Evolutionary conservation across 2,797 vertebrate species (phyloP), one percentile per base, ranked within the genome.

Genomic region (Aplochiton taeniatus): DNA sequence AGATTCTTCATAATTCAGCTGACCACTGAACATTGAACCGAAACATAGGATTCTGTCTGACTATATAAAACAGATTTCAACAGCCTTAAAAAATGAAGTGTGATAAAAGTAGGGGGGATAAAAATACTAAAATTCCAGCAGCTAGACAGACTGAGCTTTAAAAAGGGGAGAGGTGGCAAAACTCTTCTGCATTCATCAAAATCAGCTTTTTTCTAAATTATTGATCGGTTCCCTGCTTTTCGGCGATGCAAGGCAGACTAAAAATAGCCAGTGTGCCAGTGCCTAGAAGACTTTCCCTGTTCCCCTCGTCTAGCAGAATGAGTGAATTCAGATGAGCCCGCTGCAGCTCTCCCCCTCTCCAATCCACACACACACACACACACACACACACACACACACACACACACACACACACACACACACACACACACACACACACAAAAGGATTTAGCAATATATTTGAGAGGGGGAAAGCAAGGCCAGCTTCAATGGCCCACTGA

Each of bases 221-320:
- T 87, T 90, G 79, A 91, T 87, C 72, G 11, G 65, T 74, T 83
- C 75, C 74, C 76, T 83, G 49, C 73, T 81, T 87, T 75, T 73
- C 57, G 14, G 20, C 78, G 4, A 46, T 61, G 76, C 57, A 83
- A 78, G 76, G 75, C 70, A 76, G 75, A 79, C 86, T 90, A 90
- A 80, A 87, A 88, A 88, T 88, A 90, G 78, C 66, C 60, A 18
- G 68, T 80, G 75, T 45, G 66, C 73, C 83, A 67, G 74, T 87
- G 73, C 86, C 84, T 83, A 76, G 88, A 87, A 86, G 84, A 83
- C 79, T 85, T 82, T 83, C 80, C 78, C 77, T 85, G 83, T 80
- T 89, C 80, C 76, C 74, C 64, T 69, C 73, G 72, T 83, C 83
- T 83, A 86, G 80, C 83, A 85, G 77, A 78, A 71, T 81, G 72